Evolutionary conservation across 2,888 invertebrate species (phyloP), one percentile per base, ranked within the genome.

Genomic region (Himalopsyche japonica): DNA sequence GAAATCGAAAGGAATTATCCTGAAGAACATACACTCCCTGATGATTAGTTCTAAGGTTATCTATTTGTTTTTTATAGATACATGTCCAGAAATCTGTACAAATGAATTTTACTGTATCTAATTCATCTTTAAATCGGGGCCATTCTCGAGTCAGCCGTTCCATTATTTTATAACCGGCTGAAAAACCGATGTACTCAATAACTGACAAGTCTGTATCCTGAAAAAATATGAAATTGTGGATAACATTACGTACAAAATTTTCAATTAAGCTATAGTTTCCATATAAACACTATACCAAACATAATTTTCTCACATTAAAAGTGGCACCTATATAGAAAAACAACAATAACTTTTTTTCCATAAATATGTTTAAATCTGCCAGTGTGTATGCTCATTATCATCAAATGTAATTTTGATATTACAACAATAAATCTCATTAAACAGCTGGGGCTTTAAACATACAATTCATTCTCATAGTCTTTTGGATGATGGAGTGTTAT

Each of bases 11-110:
- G 83, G 95, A 95, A 91, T 98, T 98, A 90, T 99, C 99, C 91
- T 99, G 98, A 27, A 99, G 92, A 12, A 99, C 99, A 92, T 99
- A 99, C 81, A 99, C 97, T 12, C 99, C 99, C 91, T 99, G 97
- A 90, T 99, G 99, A 91, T 99, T 99, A 32, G 99, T 99, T 87
- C 98, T 92, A 80, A 99, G 92, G 90, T 99, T 99, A 89, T 99
- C 99, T 83, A 99, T 98, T 92, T 99, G 99, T 90, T 99, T 99
- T 89, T 98, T 98, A 90, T 98, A 99, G 48, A 99, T 94, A 57
- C 97, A 95, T n/a, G 96, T 96, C 99, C 99, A 99, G 89, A 99
- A 98, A 89, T 99, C 99, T 83, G 99, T 99, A 90, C 99, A 99
- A 82, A 99, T 97, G 88, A 99, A 99, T 90, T 99, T 99, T 94